Conservation (phyloP, 2,888 invertebrate genomes). For the Oligia latruncula region DNA sequence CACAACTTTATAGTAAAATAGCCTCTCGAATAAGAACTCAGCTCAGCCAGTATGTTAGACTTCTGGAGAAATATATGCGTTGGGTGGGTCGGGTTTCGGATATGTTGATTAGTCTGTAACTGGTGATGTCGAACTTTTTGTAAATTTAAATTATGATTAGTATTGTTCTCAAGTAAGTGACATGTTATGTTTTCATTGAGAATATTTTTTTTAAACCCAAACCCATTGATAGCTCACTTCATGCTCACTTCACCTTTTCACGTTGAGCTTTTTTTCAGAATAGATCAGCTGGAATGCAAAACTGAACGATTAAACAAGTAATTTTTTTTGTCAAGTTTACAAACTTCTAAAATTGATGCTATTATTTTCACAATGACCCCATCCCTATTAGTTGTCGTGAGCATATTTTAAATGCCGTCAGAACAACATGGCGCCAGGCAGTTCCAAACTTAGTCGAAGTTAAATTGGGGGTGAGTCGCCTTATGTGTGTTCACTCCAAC, state of each 20-base stretch:
- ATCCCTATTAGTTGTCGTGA: constrained; percentile 75
- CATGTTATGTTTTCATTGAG: no score
- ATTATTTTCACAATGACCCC: constrained; percentile 64
- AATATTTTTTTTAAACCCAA: no score
- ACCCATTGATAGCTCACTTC: neutral
- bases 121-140: no score
- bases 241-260: neutral
- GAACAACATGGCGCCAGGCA: constrained; percentile 83
- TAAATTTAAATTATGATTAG: no score
- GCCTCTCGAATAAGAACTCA: no score
- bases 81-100: no score
- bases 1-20: no score
- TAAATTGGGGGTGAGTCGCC: constrained; percentile 84
- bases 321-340: neutral
- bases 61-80: no score
- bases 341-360: constrained; percentile 9
- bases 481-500: constrained; percentile 77
- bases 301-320: neutral
- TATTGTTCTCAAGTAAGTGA: no score
- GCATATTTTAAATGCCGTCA: constrained; percentile 88
- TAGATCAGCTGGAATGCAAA: neutral
- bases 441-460: constrained; percentile 82
- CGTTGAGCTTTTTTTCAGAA: neutral
- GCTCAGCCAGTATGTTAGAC: no score
- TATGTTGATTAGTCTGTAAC: no score